Percentiles rank a stretch among this genome's conserved stretches.
Conservation (phyloP, 1,140 invertebrate genomes). For the Plutomurus gul region DNA sequence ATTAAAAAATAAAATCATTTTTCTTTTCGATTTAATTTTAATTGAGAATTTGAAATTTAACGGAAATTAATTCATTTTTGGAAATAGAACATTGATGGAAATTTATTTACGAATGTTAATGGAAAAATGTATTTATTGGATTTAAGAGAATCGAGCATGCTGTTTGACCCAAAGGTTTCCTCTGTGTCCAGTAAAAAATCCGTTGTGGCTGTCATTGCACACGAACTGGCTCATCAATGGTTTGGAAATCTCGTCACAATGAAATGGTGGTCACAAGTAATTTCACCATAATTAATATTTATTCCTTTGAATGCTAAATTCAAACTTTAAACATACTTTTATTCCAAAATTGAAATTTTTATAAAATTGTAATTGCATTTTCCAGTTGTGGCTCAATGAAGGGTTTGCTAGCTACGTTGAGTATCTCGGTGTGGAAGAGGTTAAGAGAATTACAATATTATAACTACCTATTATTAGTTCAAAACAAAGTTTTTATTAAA, state of each 20-base stretch:
- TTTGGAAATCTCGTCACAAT: conserved; percentile 65
- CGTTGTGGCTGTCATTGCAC: conserved; percentile 72
- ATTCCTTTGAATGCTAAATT: no score
- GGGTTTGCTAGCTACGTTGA: conserved; percentile 69
- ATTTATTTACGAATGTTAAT: no score
- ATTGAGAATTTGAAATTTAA: no score
- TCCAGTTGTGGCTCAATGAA: conserved; percentile 85
- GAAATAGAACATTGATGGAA: no score
- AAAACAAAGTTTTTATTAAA: not conserved
- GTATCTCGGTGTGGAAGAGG: conserved; percentile 43
- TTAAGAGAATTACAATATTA: no score
- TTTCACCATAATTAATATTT: no score
- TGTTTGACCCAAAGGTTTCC: conserved; percentile 76
- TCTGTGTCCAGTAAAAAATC: conserved; percentile 69
- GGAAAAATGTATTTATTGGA: no score
- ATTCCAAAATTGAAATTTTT: not conserved
- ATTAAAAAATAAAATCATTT: no score
- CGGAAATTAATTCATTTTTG: no score
- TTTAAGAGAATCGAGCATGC: conserved; percentile 79
- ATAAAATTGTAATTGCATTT: not conserved
- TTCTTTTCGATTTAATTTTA: no score
- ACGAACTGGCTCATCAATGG: conserved; percentile 52
- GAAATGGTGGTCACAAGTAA: conserved; percentile 38
- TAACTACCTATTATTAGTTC: not conserved
- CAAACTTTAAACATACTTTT: not conserved